These are phyloP conservation scores for Danio choprae DNA, from an alignment of 2,797 vertebrate genomes.

Conservation along the genomic window DNA sequence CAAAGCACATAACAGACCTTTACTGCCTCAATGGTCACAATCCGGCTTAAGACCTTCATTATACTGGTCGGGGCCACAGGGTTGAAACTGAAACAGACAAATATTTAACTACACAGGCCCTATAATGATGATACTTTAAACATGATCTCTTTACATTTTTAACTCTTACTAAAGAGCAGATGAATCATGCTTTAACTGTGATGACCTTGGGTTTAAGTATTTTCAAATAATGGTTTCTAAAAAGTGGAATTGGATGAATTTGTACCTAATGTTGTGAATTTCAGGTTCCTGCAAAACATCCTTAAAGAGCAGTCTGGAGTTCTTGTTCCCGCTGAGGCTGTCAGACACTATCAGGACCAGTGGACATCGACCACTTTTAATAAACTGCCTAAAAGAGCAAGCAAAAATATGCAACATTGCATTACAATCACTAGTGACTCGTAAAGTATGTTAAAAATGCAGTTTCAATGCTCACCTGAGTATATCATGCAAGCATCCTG, in stretches of 20 bases:
- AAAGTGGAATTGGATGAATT: not conserved
- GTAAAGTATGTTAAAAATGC: not conserved
- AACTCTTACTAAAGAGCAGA: not conserved
- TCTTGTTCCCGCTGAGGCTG: slow-evolving; percentile 85
- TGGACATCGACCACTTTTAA: slow-evolving; percentile 82
- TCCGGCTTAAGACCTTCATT: slow-evolving; percentile 90
- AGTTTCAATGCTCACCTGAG: slow-evolving; percentile 83
- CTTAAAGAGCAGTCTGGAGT: slow-evolving; percentile 83
- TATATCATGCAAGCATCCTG: slow-evolving; percentile 84
- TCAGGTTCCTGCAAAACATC: slow-evolving; percentile 86
- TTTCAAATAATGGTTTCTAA: not conserved
- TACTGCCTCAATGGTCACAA: slow-evolving; percentile 81
- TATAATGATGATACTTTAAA: too few species aligned
- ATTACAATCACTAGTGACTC: not conserved
- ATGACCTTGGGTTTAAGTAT: not conserved
- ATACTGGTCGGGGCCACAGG: slow-evolving; percentile 92
- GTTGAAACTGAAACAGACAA: slow-evolving; percentile 85
- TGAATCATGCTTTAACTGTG: not conserved
- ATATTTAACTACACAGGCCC: not conserved
- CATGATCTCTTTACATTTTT: not conserved
- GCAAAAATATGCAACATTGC: not conserved
- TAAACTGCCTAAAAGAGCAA: slow-evolving; percentile 79
- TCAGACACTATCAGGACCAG: slow-evolving; percentile 92
- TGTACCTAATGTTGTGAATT: slow-evolving; percentile 86
- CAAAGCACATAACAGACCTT: slow-evolving; percentile 75